Percentiles rank a stretch among this genome's conserved stretches.
phyloP scores from a whole-genome alignment of 2,888 invertebrate genomes.

The Erynnis tages region DNA sequence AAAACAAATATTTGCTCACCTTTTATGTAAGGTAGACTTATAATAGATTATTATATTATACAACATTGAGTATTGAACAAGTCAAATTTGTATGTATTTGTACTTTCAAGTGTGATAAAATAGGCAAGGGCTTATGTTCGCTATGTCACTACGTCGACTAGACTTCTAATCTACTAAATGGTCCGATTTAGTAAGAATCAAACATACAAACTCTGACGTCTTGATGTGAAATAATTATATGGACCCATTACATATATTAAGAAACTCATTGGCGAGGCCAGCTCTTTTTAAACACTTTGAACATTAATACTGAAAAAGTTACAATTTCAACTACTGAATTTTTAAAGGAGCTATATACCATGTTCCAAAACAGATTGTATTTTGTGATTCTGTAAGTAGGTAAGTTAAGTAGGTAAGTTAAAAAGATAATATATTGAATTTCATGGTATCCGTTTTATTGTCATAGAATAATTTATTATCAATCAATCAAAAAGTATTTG shows the following conservation, averaged over 20 bases:
- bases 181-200: conserved; percentile 62
- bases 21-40: conserved; percentile 9
- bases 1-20: no score
- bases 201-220: conserved; percentile 41
- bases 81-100: conserved; percentile 52
- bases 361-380: conserved; percentile 54
- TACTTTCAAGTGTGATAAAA: conserved; percentile 57
- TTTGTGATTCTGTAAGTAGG: conserved; percentile 13
- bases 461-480: conserved; percentile 46
- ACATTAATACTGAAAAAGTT: conserved; percentile 45
- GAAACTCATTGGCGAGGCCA: conserved; percentile 52
- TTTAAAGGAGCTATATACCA: conserved; percentile 47
- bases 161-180: conserved; percentile 61
- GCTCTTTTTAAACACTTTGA: conserved; percentile 47
- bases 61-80: conserved; percentile 45
- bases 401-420: conserved; percentile 31
- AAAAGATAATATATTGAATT: conserved; percentile 37
- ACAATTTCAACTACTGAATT: conserved; percentile 27
- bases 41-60: conserved; percentile 30
- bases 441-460: conserved; percentile 45
- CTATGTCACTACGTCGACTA: conserved; percentile 52
- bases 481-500: conserved; percentile 34
- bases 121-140: conserved; percentile 44
- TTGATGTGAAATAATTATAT: conserved; percentile 37
- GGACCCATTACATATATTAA: conserved; percentile 42